Base-by-base conservation (phyloP, 1,140 invertebrate genomes). In the Trachymyrmex septentrionalis region DNA sequence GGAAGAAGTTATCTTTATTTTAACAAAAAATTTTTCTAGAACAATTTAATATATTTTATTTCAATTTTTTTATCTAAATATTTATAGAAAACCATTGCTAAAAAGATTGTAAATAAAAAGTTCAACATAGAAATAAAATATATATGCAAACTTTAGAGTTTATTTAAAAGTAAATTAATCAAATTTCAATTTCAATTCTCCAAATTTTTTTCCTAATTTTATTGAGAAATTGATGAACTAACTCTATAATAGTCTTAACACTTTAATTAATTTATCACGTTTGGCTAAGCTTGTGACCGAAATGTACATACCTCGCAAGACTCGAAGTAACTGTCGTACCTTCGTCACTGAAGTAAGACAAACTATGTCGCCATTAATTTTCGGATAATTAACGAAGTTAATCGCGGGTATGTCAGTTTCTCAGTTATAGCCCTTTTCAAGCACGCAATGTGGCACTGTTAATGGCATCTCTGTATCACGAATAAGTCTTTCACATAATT, bases 351-450 rank as follows among this genome's bases (percentile, higher is more conserved):
- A 69, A 69, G 50, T 50, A 69, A 81, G 71, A 59, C n/a, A 71
- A 69, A 64, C 27, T 73, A 75, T 67, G 76, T 69, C 69, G 59
- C 9, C 85, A 30, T 66, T 85, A 71, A 87, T 85, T 61, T 78
- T 82, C 34, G 38, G 1, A 66, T 57, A 88, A 76, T 78, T 87
- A 78, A 87, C 71, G 21, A 34, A 57, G 19, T 82, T 48, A 64
- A 88, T 82, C 59, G 55, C 55, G 30, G 21, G 2, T 38, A 50
- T 57, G 53, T 27, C 38, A 24, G 34, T 55, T 48, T 34, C 12
- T n/a, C 12, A 55, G 50, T 30, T 66, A 66, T 71, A 69, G 30
- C n/a, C 69, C 16, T 61, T 86, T 88, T 88, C 76, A 81, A 77
- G 44, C 27, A 69, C 30, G 63, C 21, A 69, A 76, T 50, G 7